Conservation (phyloP, 2,888 invertebrate species). For the Nasonia oneida region DNA sequence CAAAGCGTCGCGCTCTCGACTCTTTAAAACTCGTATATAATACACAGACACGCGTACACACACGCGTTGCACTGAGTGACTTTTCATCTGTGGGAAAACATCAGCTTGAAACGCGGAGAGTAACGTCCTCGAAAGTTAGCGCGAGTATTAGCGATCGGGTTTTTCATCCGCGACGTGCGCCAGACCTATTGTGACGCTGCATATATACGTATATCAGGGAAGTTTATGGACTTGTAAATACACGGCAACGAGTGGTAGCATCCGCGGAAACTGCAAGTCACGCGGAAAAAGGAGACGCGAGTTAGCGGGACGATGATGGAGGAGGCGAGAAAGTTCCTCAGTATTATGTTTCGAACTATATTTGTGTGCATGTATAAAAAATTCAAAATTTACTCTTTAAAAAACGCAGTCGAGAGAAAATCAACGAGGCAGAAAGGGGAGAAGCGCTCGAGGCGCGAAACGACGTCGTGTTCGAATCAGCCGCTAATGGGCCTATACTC, state of each 20-base stretch:
- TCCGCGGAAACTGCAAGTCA: conserved; percentile 1
- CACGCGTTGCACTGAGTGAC: neutral
- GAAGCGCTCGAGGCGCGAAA: conserved; percentile 1
- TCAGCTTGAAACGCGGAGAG: neutral
- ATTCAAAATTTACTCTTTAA: no score
- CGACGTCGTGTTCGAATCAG: neutral
- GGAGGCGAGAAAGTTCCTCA: neutral
- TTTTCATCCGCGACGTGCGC: neutral
- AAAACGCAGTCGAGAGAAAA: no score
- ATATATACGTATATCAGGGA: neutral
- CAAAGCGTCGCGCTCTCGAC: conserved; percentile 1
- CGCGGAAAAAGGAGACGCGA: neutral
- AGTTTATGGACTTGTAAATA: conserved; percentile 6
- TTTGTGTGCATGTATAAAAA: no score
- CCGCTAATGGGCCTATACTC: neutral
- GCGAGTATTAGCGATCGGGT: neutral
- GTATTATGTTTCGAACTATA: no score
- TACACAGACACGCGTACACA: neutral
- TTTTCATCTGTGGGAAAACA: conserved; percentile 2
- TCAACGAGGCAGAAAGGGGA: neutral
- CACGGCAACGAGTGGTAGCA: neutral
- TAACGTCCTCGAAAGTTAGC: neutral
- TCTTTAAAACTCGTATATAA: neutral
- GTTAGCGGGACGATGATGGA: neutral
- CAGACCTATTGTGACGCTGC: neutral